A percentile compares a stretch with the other conserved stretches of the same genome.
These are phyloP conservation scores for Aleiodes testaceus DNA, from an alignment of 2,888 invertebrate species.

Conservation along the genomic window DNA sequence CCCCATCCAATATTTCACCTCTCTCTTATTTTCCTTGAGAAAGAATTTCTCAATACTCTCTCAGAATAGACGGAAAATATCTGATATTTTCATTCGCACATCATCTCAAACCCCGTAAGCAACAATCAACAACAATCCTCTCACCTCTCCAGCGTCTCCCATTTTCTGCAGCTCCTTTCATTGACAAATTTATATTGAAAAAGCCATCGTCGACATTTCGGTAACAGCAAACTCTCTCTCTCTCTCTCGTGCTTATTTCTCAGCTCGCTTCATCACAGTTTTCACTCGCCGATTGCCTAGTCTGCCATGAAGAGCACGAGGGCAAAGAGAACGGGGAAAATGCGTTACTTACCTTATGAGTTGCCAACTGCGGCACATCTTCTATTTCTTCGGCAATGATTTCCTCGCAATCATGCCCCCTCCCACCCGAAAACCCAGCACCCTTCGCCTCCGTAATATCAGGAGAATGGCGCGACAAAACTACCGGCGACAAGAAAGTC, in stretches of 20 bases:
- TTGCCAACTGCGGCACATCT: slow-evolving; percentile 72
- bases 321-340: slow-evolving; percentile 29
- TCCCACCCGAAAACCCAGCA: slow-evolving; percentile 55
- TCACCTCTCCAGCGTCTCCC: background rate
- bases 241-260: slow-evolving; percentile 24
- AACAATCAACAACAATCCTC: background rate
- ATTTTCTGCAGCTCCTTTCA: background rate
- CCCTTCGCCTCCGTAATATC: slow-evolving; percentile 70
- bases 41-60: no score
- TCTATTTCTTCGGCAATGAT: slow-evolving; percentile 74
- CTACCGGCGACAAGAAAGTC: slow-evolving; percentile 62
- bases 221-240: slow-evolving; percentile 19
- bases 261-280: slow-evolving; percentile 44
- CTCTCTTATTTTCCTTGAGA: no score
- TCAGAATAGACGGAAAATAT: no score
- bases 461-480: slow-evolving; percentile 71
- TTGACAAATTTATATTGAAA: slow-evolving; percentile 28
- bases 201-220: slow-evolving; percentile 29
- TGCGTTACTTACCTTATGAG: slow-evolving; percentile 62
- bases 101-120: background rate
- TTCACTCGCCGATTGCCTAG: slow-evolving; percentile 43
- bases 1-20: background rate
- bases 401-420: slow-evolving; percentile 72
- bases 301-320: slow-evolving; percentile 40
- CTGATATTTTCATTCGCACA: no score